Evolutionary conservation across 2,888 invertebrate genomes (phyloP).

Genomic region (Chaetogeoica ovagalla): DNA sequence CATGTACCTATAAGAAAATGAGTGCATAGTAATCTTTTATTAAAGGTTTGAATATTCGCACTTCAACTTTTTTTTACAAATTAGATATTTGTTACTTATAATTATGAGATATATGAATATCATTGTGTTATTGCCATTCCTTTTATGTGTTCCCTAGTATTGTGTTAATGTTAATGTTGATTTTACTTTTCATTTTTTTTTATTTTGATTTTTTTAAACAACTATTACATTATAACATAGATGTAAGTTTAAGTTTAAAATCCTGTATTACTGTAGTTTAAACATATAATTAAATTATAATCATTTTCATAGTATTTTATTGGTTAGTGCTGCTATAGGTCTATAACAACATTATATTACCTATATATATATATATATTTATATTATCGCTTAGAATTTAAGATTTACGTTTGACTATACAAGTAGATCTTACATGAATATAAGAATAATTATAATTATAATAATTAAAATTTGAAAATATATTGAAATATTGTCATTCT

Average conservation of each 20-base stretch:
- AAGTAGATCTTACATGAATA: too few relatives aligned
- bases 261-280: neutral
- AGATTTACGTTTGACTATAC: too few relatives aligned
- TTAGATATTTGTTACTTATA: constrained; percentile 14
- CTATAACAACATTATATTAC: neutral
- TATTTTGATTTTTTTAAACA: neutral
- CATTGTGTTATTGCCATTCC: constrained; percentile 38
- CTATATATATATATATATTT: neutral
- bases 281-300: neutral
- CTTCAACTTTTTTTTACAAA: neutral
- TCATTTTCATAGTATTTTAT: neutral
- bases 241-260: too few relatives aligned
- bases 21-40: neutral
- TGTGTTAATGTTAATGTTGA: constrained; percentile 24
- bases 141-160: constrained; percentile 21
- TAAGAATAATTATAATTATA: too few relatives aligned
- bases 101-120: neutral
- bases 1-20: constrained; percentile 11
- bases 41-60: neutral
- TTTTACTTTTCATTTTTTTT: constrained; percentile 20
- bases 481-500: too few relatives aligned
- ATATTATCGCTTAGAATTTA: neutral
- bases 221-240: neutral
- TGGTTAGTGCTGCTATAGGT: neutral
- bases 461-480: too few relatives aligned